Evolutionary conservation across 2,888 invertebrate species (phyloP).

Genomic region (Harmothoe impar): DNA sequence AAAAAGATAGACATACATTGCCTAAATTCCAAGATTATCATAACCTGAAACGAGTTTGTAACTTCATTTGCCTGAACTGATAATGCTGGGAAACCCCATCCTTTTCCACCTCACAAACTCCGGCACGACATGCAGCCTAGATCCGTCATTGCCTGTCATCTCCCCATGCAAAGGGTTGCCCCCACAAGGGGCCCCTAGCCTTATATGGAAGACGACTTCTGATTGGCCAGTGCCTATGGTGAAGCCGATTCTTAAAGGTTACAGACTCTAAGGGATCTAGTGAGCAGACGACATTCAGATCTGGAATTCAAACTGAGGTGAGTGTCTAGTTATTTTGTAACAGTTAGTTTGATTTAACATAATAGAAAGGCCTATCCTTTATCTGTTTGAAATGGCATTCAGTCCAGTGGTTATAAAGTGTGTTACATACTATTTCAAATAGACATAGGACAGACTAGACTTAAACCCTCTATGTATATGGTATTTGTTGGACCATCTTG

Average conservation of each 20-base stretch:
- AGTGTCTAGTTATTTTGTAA: not conserved
- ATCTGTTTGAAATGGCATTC: no score
- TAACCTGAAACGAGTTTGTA: not conserved
- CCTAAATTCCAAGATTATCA: no score
- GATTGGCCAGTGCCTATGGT: not conserved
- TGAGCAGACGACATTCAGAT: not conserved
- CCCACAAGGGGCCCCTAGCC: not conserved
- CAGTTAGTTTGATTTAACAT: no score
- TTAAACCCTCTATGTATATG: no score
- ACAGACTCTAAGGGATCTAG: not conserved
- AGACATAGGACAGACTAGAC: no score
- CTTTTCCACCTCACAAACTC: not conserved
- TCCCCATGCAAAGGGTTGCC: not conserved
- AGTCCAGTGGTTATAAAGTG: no score
- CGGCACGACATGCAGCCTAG: no score
- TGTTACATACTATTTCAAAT: no score
- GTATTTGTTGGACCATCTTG: no score
- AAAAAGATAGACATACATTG: not conserved
- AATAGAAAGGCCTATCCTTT: no score
- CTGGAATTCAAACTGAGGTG: not conserved
- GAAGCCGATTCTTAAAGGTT: not conserved
- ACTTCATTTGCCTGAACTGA: not conserved
- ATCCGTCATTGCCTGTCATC: no score
- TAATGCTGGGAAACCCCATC: not conserved
- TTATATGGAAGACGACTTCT: not conserved